A percentile compares a stretch with the other conserved stretches of the same genome.
Evolutionary conservation across 2,113 vertebrate genomes (phyloP).

Genomic region (Abramis brama): DNA sequence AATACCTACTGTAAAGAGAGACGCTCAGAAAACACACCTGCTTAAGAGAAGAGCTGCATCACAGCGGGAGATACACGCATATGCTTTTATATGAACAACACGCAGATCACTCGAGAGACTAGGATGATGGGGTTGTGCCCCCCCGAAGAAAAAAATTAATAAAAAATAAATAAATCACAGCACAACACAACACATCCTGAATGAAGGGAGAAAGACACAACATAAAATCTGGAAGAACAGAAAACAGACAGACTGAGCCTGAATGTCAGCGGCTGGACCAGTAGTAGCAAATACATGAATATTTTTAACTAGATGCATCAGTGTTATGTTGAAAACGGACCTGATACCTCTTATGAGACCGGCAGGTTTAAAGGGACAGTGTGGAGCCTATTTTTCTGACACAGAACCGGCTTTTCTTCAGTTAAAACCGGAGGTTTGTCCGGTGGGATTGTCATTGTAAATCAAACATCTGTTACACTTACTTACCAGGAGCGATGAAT

Average conservation of each 20-base stretch:
- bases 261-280: neutral
- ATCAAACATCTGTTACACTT: conserved; percentile 10
- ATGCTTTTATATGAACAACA: conserved; percentile 35
- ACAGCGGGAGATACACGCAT: neutral
- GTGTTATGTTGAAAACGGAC: neutral
- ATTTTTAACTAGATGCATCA: neutral
- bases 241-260: neutral
- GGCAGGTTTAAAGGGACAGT: neutral
- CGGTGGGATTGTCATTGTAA: neutral
- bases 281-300: neutral
- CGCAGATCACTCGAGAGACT: neutral
- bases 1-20: conserved; percentile 54
- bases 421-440: neutral
- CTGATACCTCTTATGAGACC: neutral
- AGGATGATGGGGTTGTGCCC: neutral
- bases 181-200: conserved; percentile 15
- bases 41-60: neutral
- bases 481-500: neutral
- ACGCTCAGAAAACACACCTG: conserved; percentile 39
- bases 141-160: neutral
- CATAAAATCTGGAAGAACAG: neutral
- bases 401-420: neutral
- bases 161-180: neutral
- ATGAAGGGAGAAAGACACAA: neutral
- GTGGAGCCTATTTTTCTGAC: neutral